Evolutionary conservation across 35 echinoderm and acorn worm species (phyloP).

Genomic region (Ptychodera flava): DNA sequence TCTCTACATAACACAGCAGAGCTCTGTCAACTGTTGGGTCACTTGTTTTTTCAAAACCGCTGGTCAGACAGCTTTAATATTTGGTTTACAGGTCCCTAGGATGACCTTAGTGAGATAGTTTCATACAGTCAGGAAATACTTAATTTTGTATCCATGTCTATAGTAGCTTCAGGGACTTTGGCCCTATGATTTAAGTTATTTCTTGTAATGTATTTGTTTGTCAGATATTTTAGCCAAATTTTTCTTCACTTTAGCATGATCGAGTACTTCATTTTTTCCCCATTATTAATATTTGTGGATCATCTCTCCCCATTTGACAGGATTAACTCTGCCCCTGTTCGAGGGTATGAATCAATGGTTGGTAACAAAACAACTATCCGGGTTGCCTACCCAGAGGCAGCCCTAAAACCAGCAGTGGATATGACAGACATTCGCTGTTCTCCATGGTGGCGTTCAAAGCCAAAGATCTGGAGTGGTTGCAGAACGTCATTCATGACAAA

Average conservation of each 20-base stretch:
- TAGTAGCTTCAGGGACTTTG: no score
- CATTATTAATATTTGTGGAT: not conserved
- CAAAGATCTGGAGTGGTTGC: conserved; percentile 63
- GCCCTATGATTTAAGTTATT: no score
- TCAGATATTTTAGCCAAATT: not conserved
- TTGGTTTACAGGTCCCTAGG: no score
- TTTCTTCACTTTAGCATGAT: not conserved
- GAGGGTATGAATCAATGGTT: conserved; percentile 55
- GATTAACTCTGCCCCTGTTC: conserved; percentile 75
- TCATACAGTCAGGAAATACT: no score
- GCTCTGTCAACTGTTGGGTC: no score
- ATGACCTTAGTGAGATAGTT: no score
- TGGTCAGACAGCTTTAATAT: no score
- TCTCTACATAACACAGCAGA: no score
- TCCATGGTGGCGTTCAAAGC: conserved; percentile 63
- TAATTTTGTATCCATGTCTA: not conserved
- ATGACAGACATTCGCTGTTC: conserved; percentile 30
- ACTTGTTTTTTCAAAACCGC: no score
- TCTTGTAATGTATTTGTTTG: no score
- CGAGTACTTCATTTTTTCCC: not conserved
- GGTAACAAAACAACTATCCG: conserved; percentile 81
- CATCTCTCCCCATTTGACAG: conserved; percentile 5
- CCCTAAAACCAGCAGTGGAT: conserved; percentile 27
- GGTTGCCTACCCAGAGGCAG: conserved; percentile 80
- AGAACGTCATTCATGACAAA: conserved; percentile 53